Percentiles rank a stretch among this genome's conserved stretches.
Evolutionary conservation across 2,797 vertebrate genomes (phyloP).

Genomic region (Urocyon cinereoargenteus): DNA sequence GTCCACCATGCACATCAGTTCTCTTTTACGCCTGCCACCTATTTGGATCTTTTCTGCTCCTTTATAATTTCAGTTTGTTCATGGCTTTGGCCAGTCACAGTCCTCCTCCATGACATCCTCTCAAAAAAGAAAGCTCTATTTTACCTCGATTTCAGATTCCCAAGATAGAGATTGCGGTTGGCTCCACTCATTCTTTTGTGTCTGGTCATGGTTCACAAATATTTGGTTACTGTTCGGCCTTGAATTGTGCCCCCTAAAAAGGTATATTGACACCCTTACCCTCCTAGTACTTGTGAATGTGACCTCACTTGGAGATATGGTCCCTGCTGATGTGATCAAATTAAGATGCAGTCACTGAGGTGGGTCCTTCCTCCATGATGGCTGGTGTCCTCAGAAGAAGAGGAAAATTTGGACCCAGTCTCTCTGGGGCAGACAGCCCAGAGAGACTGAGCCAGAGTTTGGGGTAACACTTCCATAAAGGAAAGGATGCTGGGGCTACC

Average conservation of each 20-base stretch:
- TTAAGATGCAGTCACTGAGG: not conserved
- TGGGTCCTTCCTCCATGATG: not conserved
- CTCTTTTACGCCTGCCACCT: not conserved
- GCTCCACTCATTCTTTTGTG: not conserved
- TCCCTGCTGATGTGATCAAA: not conserved
- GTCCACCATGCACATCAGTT: not conserved
- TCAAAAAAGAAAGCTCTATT: not conserved
- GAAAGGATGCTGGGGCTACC: not conserved
- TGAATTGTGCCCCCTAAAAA: not conserved
- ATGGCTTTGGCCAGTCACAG: not conserved
- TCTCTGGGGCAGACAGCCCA: not conserved
- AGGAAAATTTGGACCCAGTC: not conserved
- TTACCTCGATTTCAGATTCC: constrained; percentile 50
- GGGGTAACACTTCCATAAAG: not conserved
- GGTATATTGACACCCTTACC: not conserved
- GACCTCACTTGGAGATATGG: not conserved
- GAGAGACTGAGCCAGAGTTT: not conserved
- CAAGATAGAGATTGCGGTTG: not conserved
- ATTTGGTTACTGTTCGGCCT: not conserved
- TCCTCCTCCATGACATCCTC: not conserved
- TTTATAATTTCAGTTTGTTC: not conserved
- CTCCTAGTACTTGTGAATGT: not conserved
- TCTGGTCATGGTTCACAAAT: not conserved
- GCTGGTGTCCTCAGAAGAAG: not conserved
- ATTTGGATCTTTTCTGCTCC: not conserved